Conservation (phyloP, 2,113 vertebrate genomes). For the Hylia prasina region DNA sequence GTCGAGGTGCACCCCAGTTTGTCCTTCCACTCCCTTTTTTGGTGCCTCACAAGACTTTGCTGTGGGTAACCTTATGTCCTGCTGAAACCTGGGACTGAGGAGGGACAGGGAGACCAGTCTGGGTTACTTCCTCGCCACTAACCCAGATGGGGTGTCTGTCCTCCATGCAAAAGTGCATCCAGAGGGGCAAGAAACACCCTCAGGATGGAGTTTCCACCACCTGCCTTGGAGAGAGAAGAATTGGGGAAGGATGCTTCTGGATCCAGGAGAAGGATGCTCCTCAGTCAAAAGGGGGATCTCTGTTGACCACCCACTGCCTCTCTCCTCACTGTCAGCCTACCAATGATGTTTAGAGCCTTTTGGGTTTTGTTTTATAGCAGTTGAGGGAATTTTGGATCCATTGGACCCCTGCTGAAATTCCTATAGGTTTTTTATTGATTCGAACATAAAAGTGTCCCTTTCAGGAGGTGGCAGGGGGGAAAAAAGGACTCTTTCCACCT, state of each 20-base stretch:
- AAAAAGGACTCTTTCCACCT: background rate
- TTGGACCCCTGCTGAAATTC: slow-evolving; percentile 4
- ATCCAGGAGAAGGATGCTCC: background rate
- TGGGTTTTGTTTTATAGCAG: slow-evolving; percentile 24
- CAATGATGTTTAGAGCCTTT: background rate
- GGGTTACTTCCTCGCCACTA: slow-evolving; percentile 32
- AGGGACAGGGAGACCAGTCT: background rate
- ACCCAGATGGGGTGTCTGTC: background rate
- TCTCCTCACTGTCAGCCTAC: background rate
- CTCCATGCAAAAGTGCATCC: background rate
- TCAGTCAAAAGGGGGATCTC: background rate
- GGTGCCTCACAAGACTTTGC: slow-evolving; percentile 1
- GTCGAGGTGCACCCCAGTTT: background rate
- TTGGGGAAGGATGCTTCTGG: background rate
- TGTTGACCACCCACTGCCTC: background rate
- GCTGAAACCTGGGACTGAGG: slow-evolving; percentile 68
- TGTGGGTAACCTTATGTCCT: slow-evolving; percentile 55
- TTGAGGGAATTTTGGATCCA: slow-evolving; percentile 14
- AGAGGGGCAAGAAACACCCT: background rate
- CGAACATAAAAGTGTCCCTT: slow-evolving; percentile 23
- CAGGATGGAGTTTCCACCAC: background rate
- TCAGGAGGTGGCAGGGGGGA: background rate
- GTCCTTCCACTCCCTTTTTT: background rate
- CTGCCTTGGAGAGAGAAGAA: background rate
- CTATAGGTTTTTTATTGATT: background rate